Base-by-base conservation (phyloP, 2,113 vertebrate species). In the Nyctibius bracteatus region DNA sequence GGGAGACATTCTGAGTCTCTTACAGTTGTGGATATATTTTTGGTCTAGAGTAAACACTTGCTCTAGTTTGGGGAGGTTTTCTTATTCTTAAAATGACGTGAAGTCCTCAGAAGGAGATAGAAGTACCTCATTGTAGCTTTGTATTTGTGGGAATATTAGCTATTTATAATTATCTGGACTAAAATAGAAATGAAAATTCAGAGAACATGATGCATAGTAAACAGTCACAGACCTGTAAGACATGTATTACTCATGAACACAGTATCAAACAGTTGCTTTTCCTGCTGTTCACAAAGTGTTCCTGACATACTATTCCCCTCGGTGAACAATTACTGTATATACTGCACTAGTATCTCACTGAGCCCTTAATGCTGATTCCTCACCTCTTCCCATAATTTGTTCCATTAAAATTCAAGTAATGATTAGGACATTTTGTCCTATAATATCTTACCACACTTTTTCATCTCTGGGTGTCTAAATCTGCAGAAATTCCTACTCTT, bases 221-320 rank as follows among this genome's bases (percentile, higher is more conserved):
- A 57, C 28, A 77, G 21, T 62, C 65, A 71, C 16, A 74, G 81
- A 88, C 59, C 59, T 73, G 66, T 84, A 94, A 88, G 67, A 86
- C 46, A 47, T 33, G 75, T 77, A 86, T 83, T 88, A 55, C 43
- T 86, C 24, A 67, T 7, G 59, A 78, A 78, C 18, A 25, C 55
- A 74, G 59, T 63, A 92, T 88, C 82, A 92, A 94, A 90, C 35
- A 83, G 43, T 43, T 96, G 59, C 23, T 86, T 96, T 80, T 83
- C 75, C 59, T 80, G 46, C 67, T 59, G 85, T 94, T 88, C 90
- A 79, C 90, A 77, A 94, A 77, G 81, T 4, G 0, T 39, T 92
- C n/a, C 71, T 82, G 62, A 73, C 17, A 43, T 58, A 54, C 7
- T 68, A 3, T 72, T 63, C 44, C 47, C 58, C 19, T 67, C 5